Conservation (phyloP, 2,113 vertebrate species). For the Sebastes fasciatus region DNA sequence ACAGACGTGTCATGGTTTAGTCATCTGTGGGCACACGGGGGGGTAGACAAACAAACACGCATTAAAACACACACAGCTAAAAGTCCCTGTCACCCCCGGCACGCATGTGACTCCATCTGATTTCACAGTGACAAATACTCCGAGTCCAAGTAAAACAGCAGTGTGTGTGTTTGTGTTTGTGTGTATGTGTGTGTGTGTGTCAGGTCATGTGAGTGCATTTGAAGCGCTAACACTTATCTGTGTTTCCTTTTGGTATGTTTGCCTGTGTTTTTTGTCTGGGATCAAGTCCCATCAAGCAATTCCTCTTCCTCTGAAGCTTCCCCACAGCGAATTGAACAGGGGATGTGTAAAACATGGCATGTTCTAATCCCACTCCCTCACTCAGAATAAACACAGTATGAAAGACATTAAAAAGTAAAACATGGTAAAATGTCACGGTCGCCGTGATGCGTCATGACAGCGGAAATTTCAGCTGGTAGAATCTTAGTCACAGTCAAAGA, state of each 20-base stretch:
- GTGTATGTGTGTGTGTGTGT: not conserved
- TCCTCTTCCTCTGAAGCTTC: not conserved
- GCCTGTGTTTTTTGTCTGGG: too few relatives aligned
- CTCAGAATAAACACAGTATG: not conserved
- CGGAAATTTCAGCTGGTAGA: conserved; percentile 15
- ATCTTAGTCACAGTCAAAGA: not conserved
- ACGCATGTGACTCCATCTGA: conserved; percentile 56
- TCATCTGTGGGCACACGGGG: conserved; percentile 24
- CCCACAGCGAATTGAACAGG: not conserved
- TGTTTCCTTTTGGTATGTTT: too few relatives aligned
- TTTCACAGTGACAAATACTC: conserved; percentile 42
- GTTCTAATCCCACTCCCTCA: conserved; percentile 9
- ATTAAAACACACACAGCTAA: conserved; percentile 6
- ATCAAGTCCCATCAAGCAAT: conserved; percentile 13
- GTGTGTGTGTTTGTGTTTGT: not conserved
- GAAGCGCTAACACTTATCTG: too few relatives aligned
- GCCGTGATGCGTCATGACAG: conserved; percentile 1
- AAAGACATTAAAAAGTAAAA: conserved; percentile 37
- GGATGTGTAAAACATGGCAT: conserved; percentile 27
- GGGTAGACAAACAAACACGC: not conserved
- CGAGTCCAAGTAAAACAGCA: not conserved
- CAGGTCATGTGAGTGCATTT: not conserved
- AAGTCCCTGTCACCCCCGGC: conserved; percentile 19
- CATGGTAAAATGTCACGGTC: conserved; percentile 5
- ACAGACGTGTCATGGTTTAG: conserved; percentile 25